Conservation (phyloP, 2,888 invertebrate species). For the Reticulitermes lucifugus region DNA sequence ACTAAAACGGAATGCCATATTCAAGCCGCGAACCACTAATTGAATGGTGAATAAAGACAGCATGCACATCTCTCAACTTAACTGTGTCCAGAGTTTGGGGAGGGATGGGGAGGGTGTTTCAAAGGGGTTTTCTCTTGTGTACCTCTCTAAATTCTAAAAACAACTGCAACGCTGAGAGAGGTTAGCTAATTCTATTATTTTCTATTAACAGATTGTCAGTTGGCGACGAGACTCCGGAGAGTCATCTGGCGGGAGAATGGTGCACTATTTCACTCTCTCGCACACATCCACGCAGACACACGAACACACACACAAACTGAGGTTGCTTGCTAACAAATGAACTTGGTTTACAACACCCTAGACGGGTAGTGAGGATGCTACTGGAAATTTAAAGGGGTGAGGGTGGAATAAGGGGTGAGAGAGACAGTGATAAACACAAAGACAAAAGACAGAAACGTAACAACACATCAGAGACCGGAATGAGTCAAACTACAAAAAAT, state of each 20-base stretch:
- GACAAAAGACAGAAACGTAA: conserved; percentile 9
- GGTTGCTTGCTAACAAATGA: conserved; percentile 48
- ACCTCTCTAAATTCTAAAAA: conserved; percentile 48
- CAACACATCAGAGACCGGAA: not conserved
- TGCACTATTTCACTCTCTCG: conserved; percentile 50
- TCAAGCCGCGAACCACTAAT: too few species aligned
- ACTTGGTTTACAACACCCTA: conserved; percentile 48
- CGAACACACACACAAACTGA: not conserved
- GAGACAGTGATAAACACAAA: conserved; percentile 34
- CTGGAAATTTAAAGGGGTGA: conserved; percentile 7
- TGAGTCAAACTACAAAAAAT: not conserved
- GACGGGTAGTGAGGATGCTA: not conserved
- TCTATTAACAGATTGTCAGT: conserved; percentile 55
- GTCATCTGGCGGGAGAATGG: conserved; percentile 49
- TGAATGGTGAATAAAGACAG: not conserved
- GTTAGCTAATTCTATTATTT: conserved; percentile 55
- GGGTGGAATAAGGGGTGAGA: not conserved
- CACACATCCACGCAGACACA: not conserved
- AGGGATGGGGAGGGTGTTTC: not conserved
- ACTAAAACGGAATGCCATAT: too few species aligned
- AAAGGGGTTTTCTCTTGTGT: not conserved
- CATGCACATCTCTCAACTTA: not conserved
- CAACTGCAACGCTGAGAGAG: conserved; percentile 18
- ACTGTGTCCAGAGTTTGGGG: conserved; percentile 13
- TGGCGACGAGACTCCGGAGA: conserved; percentile 51